A percentile compares a stretch with the other conserved stretches of the same genome.
phyloP scores from a whole-genome alignment of 2,113 vertebrate species.

The Fregata magnificens region DNA sequence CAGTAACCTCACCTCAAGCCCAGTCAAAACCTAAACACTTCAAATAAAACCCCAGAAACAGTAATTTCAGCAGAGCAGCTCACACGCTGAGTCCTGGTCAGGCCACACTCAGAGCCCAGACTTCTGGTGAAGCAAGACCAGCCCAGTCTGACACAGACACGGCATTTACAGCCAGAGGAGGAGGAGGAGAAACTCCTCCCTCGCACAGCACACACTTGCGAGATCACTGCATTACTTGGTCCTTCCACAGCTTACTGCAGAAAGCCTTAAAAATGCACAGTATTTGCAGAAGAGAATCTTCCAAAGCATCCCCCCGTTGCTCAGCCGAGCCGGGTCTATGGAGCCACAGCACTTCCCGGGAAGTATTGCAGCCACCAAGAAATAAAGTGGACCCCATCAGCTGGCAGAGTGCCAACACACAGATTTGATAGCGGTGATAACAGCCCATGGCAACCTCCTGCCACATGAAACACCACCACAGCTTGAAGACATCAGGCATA shows the following conservation, averaged over 20 bases:
- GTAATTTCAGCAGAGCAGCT: neutral
- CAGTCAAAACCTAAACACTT: neutral
- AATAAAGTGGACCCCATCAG: fast-evolving
- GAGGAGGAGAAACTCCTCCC: neutral
- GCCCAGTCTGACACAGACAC: neutral
- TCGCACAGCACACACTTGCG: neutral
- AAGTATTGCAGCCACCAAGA: fast-evolving
- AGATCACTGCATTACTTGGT: neutral
- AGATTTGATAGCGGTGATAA: fast-evolving
- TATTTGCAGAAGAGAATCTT: neutral
- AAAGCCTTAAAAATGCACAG: neutral
- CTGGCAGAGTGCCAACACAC: neutral
- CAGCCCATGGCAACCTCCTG: neutral
- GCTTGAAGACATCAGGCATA: neutral
- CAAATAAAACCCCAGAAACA: neutral
- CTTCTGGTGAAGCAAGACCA: neutral
- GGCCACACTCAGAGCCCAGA: neutral
- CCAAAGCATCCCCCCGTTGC: neutral
- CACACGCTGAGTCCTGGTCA: neutral
- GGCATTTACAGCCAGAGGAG: neutral
- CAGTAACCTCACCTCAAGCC: neutral
- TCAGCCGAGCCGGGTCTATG: fast-evolving
- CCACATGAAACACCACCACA: fast-evolving
- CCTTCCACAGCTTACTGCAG: neutral
- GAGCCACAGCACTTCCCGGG: fast-evolving